Percentiles rank a stretch among this genome's conserved stretches.
Evolutionary conservation across 2,888 invertebrate genomes (phyloP).

Genomic region (Eilema depressum): DNA sequence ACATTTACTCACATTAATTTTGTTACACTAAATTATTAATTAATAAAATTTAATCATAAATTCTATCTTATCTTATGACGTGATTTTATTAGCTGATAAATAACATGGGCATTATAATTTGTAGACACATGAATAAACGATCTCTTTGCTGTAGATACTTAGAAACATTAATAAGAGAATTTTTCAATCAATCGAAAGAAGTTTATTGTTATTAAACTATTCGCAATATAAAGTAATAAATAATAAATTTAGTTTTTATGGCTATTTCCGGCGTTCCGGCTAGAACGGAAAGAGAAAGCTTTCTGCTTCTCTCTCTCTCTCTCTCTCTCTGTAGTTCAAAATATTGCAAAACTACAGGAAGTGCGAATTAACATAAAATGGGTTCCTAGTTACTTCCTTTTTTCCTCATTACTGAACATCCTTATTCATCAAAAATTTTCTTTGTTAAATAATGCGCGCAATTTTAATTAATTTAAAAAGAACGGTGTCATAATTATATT

Average conservation of each 20-base stretch:
- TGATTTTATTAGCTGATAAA: neutral
- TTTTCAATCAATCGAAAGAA: too few species aligned
- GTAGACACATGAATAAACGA: neutral
- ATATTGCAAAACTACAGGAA: too few species aligned
- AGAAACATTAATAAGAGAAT: neutral
- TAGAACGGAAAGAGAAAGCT: too few species aligned
- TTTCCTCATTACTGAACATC: neutral
- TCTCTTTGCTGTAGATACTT: too few species aligned
- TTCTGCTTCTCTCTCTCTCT: too few species aligned
- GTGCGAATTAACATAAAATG: neutral
- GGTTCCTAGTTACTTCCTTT: neutral
- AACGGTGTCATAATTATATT: neutral
- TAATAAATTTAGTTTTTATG: too few species aligned
- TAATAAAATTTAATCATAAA: neutral
- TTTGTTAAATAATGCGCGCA: neutral
- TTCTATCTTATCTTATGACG: neutral
- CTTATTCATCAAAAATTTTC: neutral
- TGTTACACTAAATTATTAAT: neutral
- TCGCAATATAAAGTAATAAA: too few species aligned
- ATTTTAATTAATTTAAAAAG: neutral
- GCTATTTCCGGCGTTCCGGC: too few species aligned
- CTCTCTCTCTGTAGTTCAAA: too few species aligned
- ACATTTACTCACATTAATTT: neutral
- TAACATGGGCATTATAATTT: neutral
- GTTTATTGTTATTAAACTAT: too few species aligned